phyloP scores from a whole-genome alignment of 2,113 vertebrate genomes.

The Hippocampus guttulatus region DNA sequence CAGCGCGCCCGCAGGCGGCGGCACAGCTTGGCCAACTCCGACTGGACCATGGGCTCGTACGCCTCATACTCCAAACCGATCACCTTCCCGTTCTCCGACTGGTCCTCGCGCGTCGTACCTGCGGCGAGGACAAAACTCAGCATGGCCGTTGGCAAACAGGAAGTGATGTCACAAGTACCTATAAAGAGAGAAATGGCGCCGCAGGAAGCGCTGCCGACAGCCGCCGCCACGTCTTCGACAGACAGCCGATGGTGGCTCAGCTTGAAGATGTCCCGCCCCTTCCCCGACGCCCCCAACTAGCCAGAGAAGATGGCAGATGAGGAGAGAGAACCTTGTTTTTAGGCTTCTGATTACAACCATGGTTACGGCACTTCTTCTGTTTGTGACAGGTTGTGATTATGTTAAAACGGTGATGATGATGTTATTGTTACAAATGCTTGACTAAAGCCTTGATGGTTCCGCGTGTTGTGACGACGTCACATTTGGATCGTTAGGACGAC shows the following conservation, averaged over 20 bases:
- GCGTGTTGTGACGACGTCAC: too few relatives aligned
- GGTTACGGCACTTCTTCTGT: too few relatives aligned
- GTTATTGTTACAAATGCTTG: too few relatives aligned
- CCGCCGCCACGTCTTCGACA: constrained; percentile 75
- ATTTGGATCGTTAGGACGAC: background rate
- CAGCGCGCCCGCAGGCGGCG: constrained; percentile 77
- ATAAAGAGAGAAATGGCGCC: constrained; percentile 87
- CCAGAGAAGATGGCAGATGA: background rate
- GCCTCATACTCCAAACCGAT: constrained; percentile 87
- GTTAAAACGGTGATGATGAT: too few relatives aligned
- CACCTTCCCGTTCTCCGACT: constrained; percentile 81
- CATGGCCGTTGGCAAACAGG: background rate
- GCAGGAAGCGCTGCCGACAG: constrained; percentile 78
- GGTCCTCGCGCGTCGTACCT: constrained; percentile 85
- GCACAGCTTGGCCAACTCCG: constrained; percentile 83
- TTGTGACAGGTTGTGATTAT: too few relatives aligned
- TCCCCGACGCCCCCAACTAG: constrained; percentile 6
- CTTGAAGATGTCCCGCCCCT: constrained; percentile 70
- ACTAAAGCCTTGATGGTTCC: too few relatives aligned
- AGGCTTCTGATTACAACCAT: background rate
- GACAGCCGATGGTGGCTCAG: constrained; percentile 79
- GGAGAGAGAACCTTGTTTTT: too few relatives aligned
- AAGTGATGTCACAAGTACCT: constrained; percentile 54
- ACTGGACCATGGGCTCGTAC: constrained; percentile 84
- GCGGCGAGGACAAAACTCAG: background rate